Evolutionary conservation across 2,888 invertebrate species (phyloP).

Genomic region (Trisateles emortualis): DNA sequence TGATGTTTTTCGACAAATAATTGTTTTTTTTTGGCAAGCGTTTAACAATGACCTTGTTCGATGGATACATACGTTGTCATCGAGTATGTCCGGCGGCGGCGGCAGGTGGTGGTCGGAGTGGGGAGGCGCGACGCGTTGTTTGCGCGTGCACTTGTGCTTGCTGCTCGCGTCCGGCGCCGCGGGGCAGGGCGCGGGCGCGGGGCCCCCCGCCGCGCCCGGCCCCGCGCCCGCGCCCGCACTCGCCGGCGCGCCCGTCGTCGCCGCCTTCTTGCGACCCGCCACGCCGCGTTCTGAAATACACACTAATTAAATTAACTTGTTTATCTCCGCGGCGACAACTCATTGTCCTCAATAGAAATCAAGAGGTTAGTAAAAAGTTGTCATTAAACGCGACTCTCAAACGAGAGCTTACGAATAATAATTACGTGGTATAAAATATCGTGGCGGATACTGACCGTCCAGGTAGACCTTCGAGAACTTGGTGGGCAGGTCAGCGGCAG

Average conservation of each 20-base stretch:
- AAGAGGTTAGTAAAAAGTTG: too few relatives aligned
- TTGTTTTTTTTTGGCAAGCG: too few relatives aligned
- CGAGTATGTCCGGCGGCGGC: slow-evolving; percentile 80
- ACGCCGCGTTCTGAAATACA: slow-evolving; percentile 43
- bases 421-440: too few relatives aligned
- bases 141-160: slow-evolving; percentile 40
- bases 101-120: slow-evolving; percentile 82
- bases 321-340: too few relatives aligned
- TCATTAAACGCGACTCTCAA: too few relatives aligned
- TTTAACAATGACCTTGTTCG: not conserved
- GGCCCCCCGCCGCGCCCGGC: slow-evolving; percentile 51
- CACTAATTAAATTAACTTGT: not conserved
- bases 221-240: slow-evolving; percentile 31
- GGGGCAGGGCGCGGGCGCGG: slow-evolving; percentile 20
- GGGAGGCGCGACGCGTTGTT: slow-evolving; percentile 68
- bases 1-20: too few relatives aligned
- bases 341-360: too few relatives aligned
- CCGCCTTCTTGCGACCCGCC: slow-evolving; percentile 54
- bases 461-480: slow-evolving; percentile 75
- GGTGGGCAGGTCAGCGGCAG: slow-evolving; percentile 62
- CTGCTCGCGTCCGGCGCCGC: slow-evolving; percentile 33
- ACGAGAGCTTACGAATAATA: too few relatives aligned
- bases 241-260: slow-evolving; percentile 43
- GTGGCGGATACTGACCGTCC: slow-evolving; percentile 66
- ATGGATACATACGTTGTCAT: slow-evolving; percentile 67